Evolutionary conservation across 2,888 invertebrate genomes (phyloP).

Genomic region (Eupithecia inturbata): DNA sequence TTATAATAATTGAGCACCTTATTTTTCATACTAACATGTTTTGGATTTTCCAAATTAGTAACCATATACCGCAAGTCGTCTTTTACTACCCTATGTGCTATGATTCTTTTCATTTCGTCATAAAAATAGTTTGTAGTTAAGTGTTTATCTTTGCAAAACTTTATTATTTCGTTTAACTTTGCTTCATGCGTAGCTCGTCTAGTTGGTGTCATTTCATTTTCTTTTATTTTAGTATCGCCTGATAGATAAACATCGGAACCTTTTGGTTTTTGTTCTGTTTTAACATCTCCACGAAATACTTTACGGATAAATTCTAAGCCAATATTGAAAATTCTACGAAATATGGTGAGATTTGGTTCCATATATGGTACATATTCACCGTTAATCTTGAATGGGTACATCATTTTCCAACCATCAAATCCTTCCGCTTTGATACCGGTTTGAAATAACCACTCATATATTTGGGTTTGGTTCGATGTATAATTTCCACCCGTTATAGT

Average conservation of each 20-base stretch:
- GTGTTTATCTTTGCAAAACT: conserved; percentile 47
- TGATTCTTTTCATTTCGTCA: conserved; percentile 56
- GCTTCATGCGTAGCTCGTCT: conserved; percentile 34
- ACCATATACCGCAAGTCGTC: conserved; percentile 57
- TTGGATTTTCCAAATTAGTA: conserved; percentile 46
- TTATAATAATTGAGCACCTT: conserved; percentile 46
- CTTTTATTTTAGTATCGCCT: neutral
- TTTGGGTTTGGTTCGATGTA: neutral
- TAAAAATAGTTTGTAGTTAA: conserved; percentile 54
- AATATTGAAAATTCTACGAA: conserved; percentile 7
- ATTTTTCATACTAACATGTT: conserved; percentile 34
- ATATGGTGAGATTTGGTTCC: neutral
- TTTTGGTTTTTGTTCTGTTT: neutral
- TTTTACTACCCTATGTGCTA: conserved; percentile 40
- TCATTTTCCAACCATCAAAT: neutral
- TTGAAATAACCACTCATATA: neutral
- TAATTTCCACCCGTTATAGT: neutral
- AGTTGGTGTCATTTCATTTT: neutral
- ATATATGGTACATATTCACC: neutral
- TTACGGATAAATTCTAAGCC: conserved; percentile 6
- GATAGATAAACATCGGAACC: neutral
- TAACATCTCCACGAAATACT: neutral
- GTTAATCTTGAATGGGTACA: neutral
- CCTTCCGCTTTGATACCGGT: neutral
- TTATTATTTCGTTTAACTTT: conserved; percentile 47